Evolutionary conservation across 1,140 invertebrate genomes (phyloP).

Genomic region (Pseudomyrmex pallidus): DNA sequence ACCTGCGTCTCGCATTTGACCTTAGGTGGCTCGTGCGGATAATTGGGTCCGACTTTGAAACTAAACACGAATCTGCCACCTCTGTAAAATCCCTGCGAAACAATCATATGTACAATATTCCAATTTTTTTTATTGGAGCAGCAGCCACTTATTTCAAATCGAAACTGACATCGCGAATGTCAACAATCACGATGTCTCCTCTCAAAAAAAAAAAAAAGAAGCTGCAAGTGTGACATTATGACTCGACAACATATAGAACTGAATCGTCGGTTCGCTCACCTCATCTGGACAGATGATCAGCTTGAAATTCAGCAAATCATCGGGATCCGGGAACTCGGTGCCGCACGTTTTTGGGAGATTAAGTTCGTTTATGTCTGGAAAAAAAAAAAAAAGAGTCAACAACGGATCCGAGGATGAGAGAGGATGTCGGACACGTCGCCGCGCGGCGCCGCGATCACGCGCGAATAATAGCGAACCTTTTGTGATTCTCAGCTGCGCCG

Average conservation of each 20-base stretch:
- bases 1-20: constrained; percentile 97
- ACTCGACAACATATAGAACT: not conserved
- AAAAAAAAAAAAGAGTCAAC: not conserved
- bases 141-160: too few species aligned
- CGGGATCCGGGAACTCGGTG: constrained; percentile 98
- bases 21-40: constrained; percentile 98
- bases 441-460: too few species aligned
- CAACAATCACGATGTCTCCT: too few species aligned
- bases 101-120: constrained; percentile 7
- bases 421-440: not conserved
- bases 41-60: constrained; percentile 98
- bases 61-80: constrained; percentile 97
- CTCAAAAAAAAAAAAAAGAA: too few species aligned
- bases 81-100: constrained; percentile 95
- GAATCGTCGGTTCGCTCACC: constrained; percentile 82
- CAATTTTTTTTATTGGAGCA: not conserved
- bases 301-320: constrained; percentile 98
- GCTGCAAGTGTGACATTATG: not conserved
- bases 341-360: constrained; percentile 98
- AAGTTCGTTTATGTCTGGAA: constrained; percentile 98
- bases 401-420: constrained; percentile 5
- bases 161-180: too few species aligned
- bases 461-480: constrained; percentile 91
- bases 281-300: constrained; percentile 98
- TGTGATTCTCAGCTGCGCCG: constrained; percentile 97